Evolutionary conservation across 2,888 invertebrate genomes (phyloP), one percentile per base, ranked within the genome.

Genomic region (Coremacera marginata): DNA sequence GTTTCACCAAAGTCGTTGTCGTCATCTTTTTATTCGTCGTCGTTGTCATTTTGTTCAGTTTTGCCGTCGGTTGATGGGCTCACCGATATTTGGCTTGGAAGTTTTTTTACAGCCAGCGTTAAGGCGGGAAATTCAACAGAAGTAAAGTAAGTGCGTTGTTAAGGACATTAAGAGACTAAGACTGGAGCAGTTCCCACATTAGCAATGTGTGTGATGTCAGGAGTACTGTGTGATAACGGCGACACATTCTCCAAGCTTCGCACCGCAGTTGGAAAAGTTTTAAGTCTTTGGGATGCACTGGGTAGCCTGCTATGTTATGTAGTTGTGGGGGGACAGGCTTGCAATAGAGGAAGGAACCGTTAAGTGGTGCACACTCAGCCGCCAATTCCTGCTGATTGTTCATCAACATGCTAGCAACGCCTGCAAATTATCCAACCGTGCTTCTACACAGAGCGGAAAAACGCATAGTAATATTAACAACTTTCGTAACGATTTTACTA

Each of bases 1-100:
- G 89, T 89, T 89, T 89, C 89, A 88, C 88, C 86, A 87, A 86
- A 82, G 77, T 80, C 80, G 77, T 80, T 79, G 80, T 81, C 79
- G 80, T 72, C 72, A 80, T 81, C 81, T 3, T 31, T 5, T 4
- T 31, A 3, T 31, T 80, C 80, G 77, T 80, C 81, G 79, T 77
- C 77, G 79, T 81, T 78, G 73, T 78, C 78, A 77, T 77, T 49
- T 49, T 11, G 52, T 27, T 31, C 72, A 5, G 31, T 7, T 70
- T 25, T 51, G 11, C 49, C 44, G 44, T 9, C 44, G 44, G 19
- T 34, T 8, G 44, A 19, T 34, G 67, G 68, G 22, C 25, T 25
- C 11, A 65, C 34, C 19, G 67, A 49, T 22, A 22, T 49, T 44
- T 67, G 44, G 49, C 27, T 22, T 5, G 49, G 68, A 8, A 37